phyloP scores from a whole-genome alignment of 35 echinoderm and acorn worm genomes.

The Diadema setosum region DNA sequence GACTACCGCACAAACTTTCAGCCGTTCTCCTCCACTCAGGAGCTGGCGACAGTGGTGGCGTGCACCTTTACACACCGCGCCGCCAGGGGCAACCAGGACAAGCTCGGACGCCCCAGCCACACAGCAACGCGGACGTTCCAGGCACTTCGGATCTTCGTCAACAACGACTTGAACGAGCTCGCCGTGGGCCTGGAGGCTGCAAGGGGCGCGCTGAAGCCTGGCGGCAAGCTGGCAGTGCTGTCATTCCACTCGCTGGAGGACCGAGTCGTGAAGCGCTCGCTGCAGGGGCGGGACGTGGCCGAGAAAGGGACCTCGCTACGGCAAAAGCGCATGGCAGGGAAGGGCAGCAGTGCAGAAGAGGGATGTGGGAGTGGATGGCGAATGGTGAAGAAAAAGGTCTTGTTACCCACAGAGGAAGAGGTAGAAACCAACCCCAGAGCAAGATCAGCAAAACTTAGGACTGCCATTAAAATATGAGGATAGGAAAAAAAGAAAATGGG shows the following conservation, averaged over 20 bases:
- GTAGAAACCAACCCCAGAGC: constrained; percentile 72
- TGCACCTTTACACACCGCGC: constrained; percentile 67
- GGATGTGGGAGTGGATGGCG: background rate
- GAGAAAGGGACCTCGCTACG: constrained; percentile 50
- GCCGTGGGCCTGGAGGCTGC: constrained; percentile 29
- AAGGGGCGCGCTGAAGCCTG: constrained; percentile 38
- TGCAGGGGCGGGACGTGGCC: constrained; percentile 69
- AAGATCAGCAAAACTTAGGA: constrained; percentile 91
- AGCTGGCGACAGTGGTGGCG: constrained; percentile 66
- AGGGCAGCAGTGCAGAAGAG: background rate
- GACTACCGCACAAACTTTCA: constrained; percentile 80
- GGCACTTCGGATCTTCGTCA: constrained; percentile 89
- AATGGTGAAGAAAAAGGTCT: constrained; percentile 46
- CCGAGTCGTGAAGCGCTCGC: constrained; percentile 76
- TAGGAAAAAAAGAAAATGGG: too few relatives aligned
- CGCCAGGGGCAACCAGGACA: constrained; percentile 35
- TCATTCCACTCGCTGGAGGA: constrained; percentile 94
- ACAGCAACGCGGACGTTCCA: constrained; percentile 89
- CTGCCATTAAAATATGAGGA: constrained; percentile 78
- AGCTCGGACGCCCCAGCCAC: constrained; percentile 53
- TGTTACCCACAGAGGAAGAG: constrained; percentile 52
- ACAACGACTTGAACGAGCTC: constrained; percentile 89
- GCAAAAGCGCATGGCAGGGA: background rate
- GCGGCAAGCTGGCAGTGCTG: constrained; percentile 73
- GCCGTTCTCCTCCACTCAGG: constrained; percentile 62